These are phyloP conservation scores for Xestia sexstrigata DNA, from an alignment of 2,888 invertebrate species.

Conservation along the genomic window DNA sequence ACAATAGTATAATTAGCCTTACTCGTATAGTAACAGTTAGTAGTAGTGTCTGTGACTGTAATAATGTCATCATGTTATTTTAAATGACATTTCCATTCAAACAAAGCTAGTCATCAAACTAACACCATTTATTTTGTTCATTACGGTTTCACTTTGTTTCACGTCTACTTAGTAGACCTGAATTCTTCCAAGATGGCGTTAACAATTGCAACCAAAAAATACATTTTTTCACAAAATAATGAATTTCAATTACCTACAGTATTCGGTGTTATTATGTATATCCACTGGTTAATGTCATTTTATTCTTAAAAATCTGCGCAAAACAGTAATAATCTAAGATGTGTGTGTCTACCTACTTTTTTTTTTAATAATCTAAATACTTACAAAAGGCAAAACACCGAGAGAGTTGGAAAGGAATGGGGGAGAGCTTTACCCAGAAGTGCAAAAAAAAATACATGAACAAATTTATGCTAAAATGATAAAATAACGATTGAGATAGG, in stretches of 20 bases:
- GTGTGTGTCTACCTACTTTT: too few species aligned
- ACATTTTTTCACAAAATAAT: not conserved
- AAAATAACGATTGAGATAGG: too few species aligned
- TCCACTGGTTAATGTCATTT: not conserved
- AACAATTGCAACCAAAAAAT: not conserved
- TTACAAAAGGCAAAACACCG: too few species aligned
- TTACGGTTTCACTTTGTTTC: too few species aligned
- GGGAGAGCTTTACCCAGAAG: too few species aligned
- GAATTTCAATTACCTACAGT: not conserved
- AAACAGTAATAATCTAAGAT: too few species aligned
- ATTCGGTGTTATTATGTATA: not conserved
- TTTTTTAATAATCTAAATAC: too few species aligned
- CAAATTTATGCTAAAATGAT: too few species aligned
- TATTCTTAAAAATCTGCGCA: not conserved
- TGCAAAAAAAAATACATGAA: too few species aligned
- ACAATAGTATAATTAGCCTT: not conserved
- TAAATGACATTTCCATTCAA: not conserved
- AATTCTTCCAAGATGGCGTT: not conserved
- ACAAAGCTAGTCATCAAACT: not conserved
- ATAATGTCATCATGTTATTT: not conserved
- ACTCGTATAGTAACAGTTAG: not conserved
- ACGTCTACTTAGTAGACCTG: not conserved
- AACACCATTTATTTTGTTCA: not conserved
- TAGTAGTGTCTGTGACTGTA: not conserved
- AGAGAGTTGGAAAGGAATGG: too few species aligned